phyloP scores from a whole-genome alignment of 2,797 vertebrate genomes.

The Orientallactaga sibirica region DNA sequence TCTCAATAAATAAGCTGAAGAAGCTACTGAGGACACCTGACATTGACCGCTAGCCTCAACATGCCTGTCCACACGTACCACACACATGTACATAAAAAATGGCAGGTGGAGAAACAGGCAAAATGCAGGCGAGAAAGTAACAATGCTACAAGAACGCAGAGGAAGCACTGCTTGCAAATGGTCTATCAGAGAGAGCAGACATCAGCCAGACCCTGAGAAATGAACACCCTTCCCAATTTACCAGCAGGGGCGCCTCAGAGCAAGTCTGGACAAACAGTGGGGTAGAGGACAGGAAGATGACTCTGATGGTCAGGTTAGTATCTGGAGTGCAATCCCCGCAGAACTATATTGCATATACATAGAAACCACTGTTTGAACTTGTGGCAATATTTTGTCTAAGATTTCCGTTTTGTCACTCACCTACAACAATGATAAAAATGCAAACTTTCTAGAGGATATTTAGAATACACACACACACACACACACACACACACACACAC shows the following conservation, averaged over 20 bases:
- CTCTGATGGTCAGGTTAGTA: neutral
- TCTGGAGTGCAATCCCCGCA: neutral
- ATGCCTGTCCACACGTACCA: too few species aligned
- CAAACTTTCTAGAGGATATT: neutral
- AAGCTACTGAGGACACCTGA: too few species aligned
- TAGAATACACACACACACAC: neutral
- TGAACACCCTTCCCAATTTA: neutral
- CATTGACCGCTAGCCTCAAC: too few species aligned
- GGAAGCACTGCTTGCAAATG: too few species aligned
- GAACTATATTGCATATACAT: too few species aligned
- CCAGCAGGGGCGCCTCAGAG: neutral
- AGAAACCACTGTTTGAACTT: neutral
- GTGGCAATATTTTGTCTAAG: neutral
- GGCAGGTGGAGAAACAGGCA: neutral
- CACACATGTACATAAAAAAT: too few species aligned
- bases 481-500: too few species aligned
- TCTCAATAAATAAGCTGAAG: too few species aligned
- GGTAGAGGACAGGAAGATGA: neutral
- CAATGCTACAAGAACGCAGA: neutral
- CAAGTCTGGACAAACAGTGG: too few species aligned
- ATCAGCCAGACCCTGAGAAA: neutral
- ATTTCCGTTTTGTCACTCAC: slow-evolving; percentile 6
- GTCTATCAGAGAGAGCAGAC: neutral
- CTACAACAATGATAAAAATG: neutral
- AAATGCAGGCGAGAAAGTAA: neutral